Conservation (phyloP, 2,888 invertebrate genomes). For the Acanthosoma haemorrhoidale region DNA sequence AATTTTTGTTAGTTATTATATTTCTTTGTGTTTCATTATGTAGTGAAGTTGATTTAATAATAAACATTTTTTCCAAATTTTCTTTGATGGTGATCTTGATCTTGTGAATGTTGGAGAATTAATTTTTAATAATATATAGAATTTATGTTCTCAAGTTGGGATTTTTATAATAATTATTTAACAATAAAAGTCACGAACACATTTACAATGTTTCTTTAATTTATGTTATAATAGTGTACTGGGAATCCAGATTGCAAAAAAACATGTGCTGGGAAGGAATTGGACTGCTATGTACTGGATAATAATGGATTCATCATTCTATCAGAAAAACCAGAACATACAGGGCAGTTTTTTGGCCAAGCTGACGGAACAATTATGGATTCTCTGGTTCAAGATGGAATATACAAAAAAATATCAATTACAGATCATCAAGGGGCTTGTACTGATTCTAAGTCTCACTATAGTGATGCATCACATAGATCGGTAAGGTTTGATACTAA, state of each 20-base stretch:
- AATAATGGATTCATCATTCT: slow-evolving; percentile 92
- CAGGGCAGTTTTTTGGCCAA: slow-evolving; percentile 89
- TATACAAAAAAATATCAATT: slow-evolving; percentile 80
- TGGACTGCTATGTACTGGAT: slow-evolving; percentile 89
- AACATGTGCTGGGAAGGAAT: slow-evolving; percentile 77
- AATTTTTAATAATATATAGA: too few relatives aligned
- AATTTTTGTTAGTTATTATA: too few relatives aligned
- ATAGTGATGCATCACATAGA: slow-evolving; percentile 50
- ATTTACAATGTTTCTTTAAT: neutral
- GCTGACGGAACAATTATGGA: slow-evolving; percentile 93
- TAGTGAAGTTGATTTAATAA: too few relatives aligned
- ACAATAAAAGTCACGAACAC: neutral
- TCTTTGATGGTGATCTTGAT: too few relatives aligned
- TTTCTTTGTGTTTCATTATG: too few relatives aligned
- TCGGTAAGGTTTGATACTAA: slow-evolving; percentile 26
- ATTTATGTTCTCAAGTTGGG: too few relatives aligned
- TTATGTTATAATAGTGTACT: slow-evolving; percentile 57
- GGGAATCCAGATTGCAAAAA: slow-evolving; percentile 64
- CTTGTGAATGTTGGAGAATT: too few relatives aligned
- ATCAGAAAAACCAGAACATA: slow-evolving; percentile 78
- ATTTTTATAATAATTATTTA: neutral
- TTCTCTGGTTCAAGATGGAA: slow-evolving; percentile 81
- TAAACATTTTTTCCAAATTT: too few relatives aligned
- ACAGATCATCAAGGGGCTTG: slow-evolving; percentile 88
- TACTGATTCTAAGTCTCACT: slow-evolving; percentile 49